Evolutionary conservation across 2,888 invertebrate species (phyloP).

Genomic region (Trileptium ribeirensis): DNA sequence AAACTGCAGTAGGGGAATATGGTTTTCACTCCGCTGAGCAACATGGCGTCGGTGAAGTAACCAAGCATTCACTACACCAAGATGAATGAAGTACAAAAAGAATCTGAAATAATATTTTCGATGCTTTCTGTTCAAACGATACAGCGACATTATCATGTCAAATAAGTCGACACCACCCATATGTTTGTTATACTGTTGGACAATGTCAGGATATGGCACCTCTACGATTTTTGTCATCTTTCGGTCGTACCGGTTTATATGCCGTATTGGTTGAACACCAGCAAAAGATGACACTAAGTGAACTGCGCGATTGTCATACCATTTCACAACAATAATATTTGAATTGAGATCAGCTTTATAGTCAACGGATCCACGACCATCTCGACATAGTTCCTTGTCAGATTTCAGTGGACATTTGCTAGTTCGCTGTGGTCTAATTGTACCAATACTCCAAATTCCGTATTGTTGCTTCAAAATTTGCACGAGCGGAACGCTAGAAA

Average conservation of each 20-base stretch:
- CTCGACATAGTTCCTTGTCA: background rate
- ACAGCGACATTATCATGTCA: constrained; percentile 39
- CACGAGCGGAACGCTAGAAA: background rate
- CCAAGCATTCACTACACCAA: background rate
- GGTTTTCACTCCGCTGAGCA: background rate
- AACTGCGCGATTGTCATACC: constrained; percentile 42
- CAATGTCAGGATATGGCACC: constrained; percentile 12
- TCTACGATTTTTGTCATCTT: background rate
- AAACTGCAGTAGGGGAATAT: background rate
- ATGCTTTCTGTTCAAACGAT: background rate
- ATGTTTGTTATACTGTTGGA: constrained; percentile 37
- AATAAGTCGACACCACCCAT: constrained; percentile 47
- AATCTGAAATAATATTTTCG: constrained; percentile 6
- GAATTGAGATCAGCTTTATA: background rate
- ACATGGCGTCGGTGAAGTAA: background rate
- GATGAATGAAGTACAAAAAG: background rate
- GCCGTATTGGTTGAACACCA: constrained; percentile 37
- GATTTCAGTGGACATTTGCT: background rate
- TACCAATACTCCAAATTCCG: background rate
- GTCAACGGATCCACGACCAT: background rate
- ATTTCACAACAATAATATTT: constrained; percentile 39
- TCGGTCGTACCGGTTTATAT: constrained; percentile 38
- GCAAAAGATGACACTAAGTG: constrained; percentile 42
- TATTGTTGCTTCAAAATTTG: background rate
- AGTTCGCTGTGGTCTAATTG: background rate